These are phyloP conservation scores for Ramphastos sulfuratus DNA, from an alignment of 2,113 vertebrate genomes.

Conservation along the genomic window DNA sequence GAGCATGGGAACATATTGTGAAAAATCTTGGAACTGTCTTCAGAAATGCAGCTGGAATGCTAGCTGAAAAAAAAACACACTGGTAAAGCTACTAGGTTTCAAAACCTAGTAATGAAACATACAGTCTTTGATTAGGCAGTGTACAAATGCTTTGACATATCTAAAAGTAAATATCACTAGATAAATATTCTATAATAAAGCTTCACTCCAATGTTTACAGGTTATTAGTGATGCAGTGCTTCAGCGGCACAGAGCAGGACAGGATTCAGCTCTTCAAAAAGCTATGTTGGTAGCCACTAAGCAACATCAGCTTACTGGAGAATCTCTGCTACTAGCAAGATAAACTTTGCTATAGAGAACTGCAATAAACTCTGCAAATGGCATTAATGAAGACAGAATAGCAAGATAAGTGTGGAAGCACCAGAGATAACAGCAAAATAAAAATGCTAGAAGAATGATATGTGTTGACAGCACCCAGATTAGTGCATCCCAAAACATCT, in stretches of 20 bases:
- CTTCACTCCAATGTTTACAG: neutral
- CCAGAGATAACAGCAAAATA: neutral
- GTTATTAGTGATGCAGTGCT: neutral
- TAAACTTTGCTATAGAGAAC: neutral
- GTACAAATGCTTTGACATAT: neutral
- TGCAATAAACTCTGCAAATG: neutral
- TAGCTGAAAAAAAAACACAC: neutral
- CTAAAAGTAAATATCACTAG: neutral
- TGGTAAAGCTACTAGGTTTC: neutral
- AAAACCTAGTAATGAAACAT: neutral
- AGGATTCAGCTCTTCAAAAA: neutral
- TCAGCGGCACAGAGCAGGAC: neutral
- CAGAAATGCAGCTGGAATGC: slow-evolving; percentile 2
- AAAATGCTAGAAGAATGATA: neutral
- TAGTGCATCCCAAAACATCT: neutral
- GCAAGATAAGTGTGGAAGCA: neutral
- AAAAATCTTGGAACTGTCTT: slow-evolving; percentile 17
- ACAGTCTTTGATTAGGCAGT: neutral
- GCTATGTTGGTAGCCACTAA: neutral
- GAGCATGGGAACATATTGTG: neutral
- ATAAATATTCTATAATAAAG: neutral
- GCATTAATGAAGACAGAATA: neutral
- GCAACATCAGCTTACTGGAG: neutral
- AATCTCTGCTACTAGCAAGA: neutral
- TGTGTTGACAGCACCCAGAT: neutral